Conservation (phyloP, 2,888 invertebrate genomes). For the Terebella lapidaria region DNA sequence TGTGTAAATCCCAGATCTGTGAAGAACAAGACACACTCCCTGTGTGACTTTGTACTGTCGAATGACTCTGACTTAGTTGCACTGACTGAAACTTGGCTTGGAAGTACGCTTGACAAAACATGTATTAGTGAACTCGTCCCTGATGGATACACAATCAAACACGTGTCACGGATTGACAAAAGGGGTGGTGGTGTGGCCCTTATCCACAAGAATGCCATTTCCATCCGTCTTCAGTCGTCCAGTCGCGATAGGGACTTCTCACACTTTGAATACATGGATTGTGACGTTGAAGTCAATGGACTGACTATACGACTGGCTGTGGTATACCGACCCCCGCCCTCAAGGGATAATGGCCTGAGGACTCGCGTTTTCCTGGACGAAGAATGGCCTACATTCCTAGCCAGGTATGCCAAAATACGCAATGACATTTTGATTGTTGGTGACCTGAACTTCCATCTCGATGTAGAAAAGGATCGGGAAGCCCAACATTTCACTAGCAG, state of each 20-base stretch:
- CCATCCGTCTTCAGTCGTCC: not conserved
- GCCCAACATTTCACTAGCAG: not conserved
- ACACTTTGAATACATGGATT: not conserved
- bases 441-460: no score
- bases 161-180: not conserved
- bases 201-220: not conserved
- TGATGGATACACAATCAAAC: not conserved
- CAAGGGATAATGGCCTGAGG: not conserved
- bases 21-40: not conserved
- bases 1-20: not conserved
- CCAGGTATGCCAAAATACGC: no score
- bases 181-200: not conserved
- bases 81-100: not conserved
- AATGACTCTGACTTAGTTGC: not conserved
- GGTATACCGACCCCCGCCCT: not conserved
- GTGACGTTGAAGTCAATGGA: no score
- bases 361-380: not conserved
- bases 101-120: not conserved
- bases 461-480: not conserved
- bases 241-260: not conserved
- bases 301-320: not conserved
- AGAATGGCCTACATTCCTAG: not conserved
- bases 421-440: no score
- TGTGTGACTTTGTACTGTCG: not conserved
- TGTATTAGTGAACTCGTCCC: not conserved